phyloP scores from a whole-genome alignment of 2,113 vertebrate species.

The Uria lomvia region DNA sequence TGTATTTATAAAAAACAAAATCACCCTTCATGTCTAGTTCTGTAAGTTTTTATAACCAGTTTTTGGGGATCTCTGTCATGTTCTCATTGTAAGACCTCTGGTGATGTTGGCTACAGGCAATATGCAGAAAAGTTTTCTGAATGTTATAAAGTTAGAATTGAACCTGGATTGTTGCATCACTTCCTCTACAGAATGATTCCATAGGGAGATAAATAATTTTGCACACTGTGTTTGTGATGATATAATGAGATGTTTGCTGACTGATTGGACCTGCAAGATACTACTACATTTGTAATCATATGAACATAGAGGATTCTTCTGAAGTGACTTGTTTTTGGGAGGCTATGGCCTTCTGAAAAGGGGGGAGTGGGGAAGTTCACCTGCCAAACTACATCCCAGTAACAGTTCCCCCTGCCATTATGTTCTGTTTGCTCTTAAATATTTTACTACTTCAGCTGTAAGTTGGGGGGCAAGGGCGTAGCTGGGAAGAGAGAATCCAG shows the following conservation, averaged over 20 bases:
- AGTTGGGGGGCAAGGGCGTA: neutral
- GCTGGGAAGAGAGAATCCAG: neutral
- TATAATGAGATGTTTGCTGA: neutral
- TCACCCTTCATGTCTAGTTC: neutral
- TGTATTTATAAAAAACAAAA: neutral
- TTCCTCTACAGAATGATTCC: neutral
- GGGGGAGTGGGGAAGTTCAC: neutral
- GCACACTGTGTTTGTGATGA: neutral
- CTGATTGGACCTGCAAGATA: neutral
- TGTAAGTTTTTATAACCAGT: neutral
- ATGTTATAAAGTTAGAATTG: neutral
- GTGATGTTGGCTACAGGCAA: neutral
- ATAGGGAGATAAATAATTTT: neutral
- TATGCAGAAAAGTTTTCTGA: neutral
- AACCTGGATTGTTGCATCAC: neutral
- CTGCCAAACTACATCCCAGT: neutral
- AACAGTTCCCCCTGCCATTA: neutral
- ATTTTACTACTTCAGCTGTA: neutral
- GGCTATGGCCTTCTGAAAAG: neutral
- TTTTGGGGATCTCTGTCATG: neutral
- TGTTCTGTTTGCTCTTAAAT: neutral
- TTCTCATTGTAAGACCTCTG: neutral
- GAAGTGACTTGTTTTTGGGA: neutral
- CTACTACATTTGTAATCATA: neutral
- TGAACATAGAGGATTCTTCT: neutral